A percentile compares a stretch with the other conserved stretches of the same genome.
phyloP scores from a whole-genome alignment of 2,797 vertebrate genomes.

The Pitangus sulphuratus region DNA sequence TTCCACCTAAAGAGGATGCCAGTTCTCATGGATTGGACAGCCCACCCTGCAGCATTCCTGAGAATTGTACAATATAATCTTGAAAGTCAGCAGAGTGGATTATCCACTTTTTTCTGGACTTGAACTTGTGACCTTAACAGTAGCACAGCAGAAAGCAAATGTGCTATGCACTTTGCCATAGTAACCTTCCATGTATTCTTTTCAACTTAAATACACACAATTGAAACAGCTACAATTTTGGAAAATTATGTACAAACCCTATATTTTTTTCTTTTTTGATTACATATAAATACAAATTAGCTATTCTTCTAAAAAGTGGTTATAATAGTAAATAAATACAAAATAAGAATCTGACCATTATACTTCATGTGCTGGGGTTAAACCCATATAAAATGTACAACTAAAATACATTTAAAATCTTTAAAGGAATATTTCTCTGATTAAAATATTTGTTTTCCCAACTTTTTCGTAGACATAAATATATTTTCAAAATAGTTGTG shows the following conservation, averaged over 20 bases:
- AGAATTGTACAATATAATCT: constrained; percentile 85
- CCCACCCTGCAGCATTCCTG: constrained; percentile 83
- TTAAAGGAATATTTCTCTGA: constrained; percentile 97
- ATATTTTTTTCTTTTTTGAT: constrained; percentile 89
- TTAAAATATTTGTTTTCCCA: constrained; percentile 99
- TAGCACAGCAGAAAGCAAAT: constrained; percentile 84
- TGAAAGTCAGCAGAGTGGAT: constrained; percentile 85
- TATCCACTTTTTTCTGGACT: constrained; percentile 82
- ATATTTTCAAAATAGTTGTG: constrained; percentile 97
- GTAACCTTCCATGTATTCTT: constrained; percentile 81
- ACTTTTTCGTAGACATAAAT: constrained; percentile 97
- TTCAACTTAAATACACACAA: constrained; percentile 83
- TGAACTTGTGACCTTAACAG: constrained; percentile 85
- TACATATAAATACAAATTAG: constrained; percentile 99
- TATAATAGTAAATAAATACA: constrained; percentile 99
- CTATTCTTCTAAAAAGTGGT: constrained; percentile 99
- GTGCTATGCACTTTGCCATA: constrained; percentile 82
- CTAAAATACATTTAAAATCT: constrained; percentile 98
- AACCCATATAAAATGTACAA: constrained; percentile 99
- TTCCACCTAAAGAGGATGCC: constrained; percentile 76
- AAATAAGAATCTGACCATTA: constrained; percentile 99
- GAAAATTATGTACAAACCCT: constrained; percentile 88
- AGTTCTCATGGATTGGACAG: constrained; percentile 79
- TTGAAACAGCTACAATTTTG: constrained; percentile 78
- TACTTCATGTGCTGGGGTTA: constrained; percentile 99